Percentiles rank a stretch among this genome's conserved stretches.
phyloP scores from a whole-genome alignment of 2,113 vertebrate genomes.

The Otolemur garnettii region DNA sequence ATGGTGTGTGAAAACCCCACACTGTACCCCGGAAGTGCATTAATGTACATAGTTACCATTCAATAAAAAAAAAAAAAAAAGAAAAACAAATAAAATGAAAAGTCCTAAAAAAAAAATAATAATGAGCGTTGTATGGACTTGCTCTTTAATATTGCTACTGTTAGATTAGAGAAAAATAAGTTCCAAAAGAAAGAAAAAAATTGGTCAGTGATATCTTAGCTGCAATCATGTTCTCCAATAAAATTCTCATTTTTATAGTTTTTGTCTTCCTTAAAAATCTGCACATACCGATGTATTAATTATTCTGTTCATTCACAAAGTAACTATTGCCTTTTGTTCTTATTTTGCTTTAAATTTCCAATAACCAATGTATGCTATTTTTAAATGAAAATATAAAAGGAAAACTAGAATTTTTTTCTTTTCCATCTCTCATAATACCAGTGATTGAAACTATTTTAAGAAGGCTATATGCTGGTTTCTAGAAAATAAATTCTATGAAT shows the following conservation, averaged over 20 bases:
- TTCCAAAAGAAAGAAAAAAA: conserved; percentile 60
- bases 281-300: conserved; percentile 22
- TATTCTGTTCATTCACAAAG: not conserved
- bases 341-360: not conserved
- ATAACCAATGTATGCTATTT: not conserved
- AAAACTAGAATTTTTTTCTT: not conserved
- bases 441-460: not conserved
- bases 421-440: not conserved
- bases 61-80: too few species aligned
- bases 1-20: too few species aligned
- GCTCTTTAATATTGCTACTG: conserved; percentile 64
- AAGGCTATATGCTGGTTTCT: not conserved
- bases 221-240: conserved; percentile 60
- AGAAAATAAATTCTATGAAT: not conserved
- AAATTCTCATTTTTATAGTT: conserved; percentile 56
- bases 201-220: conserved; percentile 72
- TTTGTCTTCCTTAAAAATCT: conserved; percentile 65
- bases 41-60: too few species aligned
- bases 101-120: not conserved
- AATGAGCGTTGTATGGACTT: conserved; percentile 65
- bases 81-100: too few species aligned
- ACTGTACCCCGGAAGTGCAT: too few species aligned
- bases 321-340: not conserved
- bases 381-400: not conserved
- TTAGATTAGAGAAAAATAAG: conserved; percentile 75